These are phyloP conservation scores for Lycocorax pyrrhopterus DNA, from an alignment of 2,113 vertebrate genomes.

Conservation along the genomic window DNA sequence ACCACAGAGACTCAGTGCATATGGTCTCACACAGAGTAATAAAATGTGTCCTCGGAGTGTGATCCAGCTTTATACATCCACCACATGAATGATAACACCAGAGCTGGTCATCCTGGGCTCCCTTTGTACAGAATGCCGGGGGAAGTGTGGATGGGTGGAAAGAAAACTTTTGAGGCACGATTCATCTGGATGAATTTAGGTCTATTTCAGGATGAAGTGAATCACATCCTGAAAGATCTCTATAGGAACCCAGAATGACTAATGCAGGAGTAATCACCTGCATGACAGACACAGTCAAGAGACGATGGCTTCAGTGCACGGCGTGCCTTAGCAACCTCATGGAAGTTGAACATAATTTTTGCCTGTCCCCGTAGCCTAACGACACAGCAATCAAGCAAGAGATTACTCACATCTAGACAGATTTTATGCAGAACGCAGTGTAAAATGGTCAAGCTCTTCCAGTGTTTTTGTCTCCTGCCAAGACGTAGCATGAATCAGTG, in stretches of 20 bases:
- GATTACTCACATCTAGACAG: background rate
- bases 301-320: background rate
- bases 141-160: background rate
- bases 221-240: background rate
- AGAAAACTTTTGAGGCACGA: background rate
- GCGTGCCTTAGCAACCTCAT: background rate
- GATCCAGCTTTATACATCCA: background rate
- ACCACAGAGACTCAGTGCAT: background rate
- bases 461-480: background rate
- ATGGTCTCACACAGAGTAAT: background rate
- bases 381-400: background rate
- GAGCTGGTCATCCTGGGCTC: background rate
- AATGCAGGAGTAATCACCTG: background rate
- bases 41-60: background rate
- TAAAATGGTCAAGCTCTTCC: background rate
- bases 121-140: accelerated
- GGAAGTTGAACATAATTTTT: background rate
- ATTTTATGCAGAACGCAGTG: background rate
- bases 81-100: background rate
- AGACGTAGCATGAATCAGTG: background rate
- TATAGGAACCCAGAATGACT: background rate
- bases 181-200: background rate
- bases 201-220: background rate
- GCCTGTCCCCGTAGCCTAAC: background rate
- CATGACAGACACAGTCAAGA: background rate